Conservation (phyloP, 2,113 vertebrate genomes). For the Tragelaphus scriptus region DNA sequence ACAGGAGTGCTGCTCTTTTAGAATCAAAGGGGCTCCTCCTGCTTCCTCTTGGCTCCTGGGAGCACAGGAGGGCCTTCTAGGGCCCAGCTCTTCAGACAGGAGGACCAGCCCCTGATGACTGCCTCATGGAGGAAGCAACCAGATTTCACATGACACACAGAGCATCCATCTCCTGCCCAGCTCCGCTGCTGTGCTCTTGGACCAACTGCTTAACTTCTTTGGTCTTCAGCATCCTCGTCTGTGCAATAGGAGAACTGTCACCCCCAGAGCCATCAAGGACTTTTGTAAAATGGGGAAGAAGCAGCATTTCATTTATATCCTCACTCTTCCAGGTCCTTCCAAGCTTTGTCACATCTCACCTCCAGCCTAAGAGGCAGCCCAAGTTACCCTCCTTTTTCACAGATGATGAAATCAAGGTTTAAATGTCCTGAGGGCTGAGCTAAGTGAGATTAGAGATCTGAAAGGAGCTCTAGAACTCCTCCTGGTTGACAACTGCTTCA, state of each 20-base stretch:
- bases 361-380: neutral
- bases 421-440: neutral
- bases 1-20: neutral
- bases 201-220: neutral
- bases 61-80: neutral
- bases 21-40: neutral
- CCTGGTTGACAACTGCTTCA: neutral
- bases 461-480: neutral
- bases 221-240: neutral
- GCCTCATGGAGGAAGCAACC: neutral
- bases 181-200: neutral
- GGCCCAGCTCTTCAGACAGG: neutral
- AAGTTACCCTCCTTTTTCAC: neutral
- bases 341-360: neutral
- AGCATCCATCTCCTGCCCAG: neutral
- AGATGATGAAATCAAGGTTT: neutral
- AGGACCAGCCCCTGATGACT: rapidly evolving
- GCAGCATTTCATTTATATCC: neutral
- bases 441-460: neutral
- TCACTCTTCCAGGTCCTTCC: neutral
- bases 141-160: rapidly evolving
- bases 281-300: neutral
- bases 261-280: neutral
- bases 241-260: neutral
- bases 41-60: neutral